Conservation (phyloP, 2,888 invertebrate species). For the Julus scanicus region DNA sequence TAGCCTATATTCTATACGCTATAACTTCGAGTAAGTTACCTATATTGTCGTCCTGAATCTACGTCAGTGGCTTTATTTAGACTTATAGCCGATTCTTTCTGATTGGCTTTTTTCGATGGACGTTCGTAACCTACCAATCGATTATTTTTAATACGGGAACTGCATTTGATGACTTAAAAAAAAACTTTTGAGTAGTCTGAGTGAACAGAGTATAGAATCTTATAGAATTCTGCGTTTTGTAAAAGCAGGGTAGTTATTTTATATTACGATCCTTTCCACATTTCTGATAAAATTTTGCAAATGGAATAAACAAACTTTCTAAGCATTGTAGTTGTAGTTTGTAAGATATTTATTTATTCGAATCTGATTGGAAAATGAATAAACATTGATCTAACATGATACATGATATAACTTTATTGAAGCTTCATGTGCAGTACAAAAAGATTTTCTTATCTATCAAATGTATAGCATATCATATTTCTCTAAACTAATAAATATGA, state of each 20-base stretch:
- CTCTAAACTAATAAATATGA: no score
- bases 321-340: no score
- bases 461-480: no score
- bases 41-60: neutral
- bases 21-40: neutral
- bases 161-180: neutral
- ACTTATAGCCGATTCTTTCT: neutral
- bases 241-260: neutral
- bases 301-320: no score
- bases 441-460: no score
- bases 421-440: no score
- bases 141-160: neutral
- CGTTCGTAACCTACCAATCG: neutral
- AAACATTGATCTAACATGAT: no score
- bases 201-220: neutral
- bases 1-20: neutral
- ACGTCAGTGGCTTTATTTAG: conserved; percentile 24
- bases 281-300: no score
- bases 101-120: neutral
- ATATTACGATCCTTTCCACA: neutral
- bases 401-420: no score
- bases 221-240: neutral
- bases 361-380: no score
- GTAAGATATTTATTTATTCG: no score
- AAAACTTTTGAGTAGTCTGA: conserved; percentile 6